Evolutionary conservation across 2,113 vertebrate species (phyloP).

Genomic region (Dolichotis patagonum): DNA sequence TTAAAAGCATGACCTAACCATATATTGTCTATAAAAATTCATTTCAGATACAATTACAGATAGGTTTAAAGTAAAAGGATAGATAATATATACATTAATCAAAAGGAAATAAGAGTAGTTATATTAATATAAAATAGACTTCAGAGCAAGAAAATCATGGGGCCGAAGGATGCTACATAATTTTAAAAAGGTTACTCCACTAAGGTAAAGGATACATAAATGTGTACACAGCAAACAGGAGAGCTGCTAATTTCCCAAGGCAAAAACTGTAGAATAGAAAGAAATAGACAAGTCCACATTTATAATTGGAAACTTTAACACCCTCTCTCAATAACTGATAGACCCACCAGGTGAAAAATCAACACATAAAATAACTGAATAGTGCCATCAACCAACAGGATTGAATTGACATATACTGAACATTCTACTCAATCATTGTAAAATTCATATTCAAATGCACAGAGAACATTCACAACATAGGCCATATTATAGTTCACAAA

Average conservation of each 20-base stretch:
- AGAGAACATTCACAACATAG: not conserved
- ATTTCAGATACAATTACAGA: conserved; percentile 1
- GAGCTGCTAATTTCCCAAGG: conserved; percentile 22
- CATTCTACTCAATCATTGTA: not conserved
- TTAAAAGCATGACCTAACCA: not conserved
- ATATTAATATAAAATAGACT: conserved; percentile 39
- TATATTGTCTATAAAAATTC: conserved; percentile 11
- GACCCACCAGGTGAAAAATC: not conserved
- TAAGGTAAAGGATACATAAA: not conserved
- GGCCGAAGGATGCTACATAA: not conserved
- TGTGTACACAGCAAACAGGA: not conserved
- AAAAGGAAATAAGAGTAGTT: conserved; percentile 34
- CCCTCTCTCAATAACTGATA: not conserved
- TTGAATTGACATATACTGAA: not conserved
- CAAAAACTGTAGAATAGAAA: conserved; percentile 22
- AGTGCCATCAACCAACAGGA: not conserved
- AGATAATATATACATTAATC: not conserved
- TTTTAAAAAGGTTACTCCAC: not conserved
- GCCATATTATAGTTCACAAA: not conserved
- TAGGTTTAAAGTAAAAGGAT: not conserved
- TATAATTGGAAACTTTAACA: conserved; percentile 4
- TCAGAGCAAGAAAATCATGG: conserved; percentile 15
- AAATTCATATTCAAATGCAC: not conserved
- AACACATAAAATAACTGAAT: not conserved
- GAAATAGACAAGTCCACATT: not conserved